These are phyloP conservation scores for Procavia capensis DNA, from an alignment of 2,113 vertebrate species.

Conservation along the genomic window DNA sequence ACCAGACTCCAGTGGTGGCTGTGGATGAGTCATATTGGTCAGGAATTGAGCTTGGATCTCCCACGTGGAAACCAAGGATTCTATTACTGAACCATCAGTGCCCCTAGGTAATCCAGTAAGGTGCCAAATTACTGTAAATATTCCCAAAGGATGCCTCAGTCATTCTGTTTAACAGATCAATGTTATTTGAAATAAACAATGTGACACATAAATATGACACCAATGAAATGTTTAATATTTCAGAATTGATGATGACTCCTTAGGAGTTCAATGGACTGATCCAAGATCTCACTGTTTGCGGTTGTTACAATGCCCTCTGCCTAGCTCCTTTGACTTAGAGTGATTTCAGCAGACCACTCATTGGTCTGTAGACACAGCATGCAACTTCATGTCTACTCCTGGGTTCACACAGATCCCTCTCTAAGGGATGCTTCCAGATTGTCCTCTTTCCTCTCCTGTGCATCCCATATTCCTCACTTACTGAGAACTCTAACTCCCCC, in stretches of 20 bases:
- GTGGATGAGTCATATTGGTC: no score
- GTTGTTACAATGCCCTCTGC: no score
- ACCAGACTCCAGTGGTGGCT: no score
- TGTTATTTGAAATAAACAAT: neutral
- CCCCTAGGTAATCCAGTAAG: neutral
- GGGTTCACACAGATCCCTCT: rapidly evolving
- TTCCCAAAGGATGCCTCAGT: neutral
- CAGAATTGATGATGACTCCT: neutral
- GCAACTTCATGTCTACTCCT: rapidly evolving
- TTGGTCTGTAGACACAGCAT: rapidly evolving
- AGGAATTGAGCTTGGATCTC: no score
- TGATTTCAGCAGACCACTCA: rapidly evolving
- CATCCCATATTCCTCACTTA: no score
- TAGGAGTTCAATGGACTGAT: neutral
- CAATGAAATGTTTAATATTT: neutral
- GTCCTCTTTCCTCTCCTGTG: no score
- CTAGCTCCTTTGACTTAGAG: no score
- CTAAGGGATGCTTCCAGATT: rapidly evolving
- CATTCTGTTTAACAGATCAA: neutral
- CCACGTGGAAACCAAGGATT: no score
- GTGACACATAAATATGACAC: neutral
- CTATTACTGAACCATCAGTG: no score
- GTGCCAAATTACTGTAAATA: neutral
- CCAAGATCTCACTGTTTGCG: no score
- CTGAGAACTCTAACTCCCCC: no score